Base-by-base conservation (phyloP, 2,888 invertebrate species). In the Tetragonula carbonaria region DNA sequence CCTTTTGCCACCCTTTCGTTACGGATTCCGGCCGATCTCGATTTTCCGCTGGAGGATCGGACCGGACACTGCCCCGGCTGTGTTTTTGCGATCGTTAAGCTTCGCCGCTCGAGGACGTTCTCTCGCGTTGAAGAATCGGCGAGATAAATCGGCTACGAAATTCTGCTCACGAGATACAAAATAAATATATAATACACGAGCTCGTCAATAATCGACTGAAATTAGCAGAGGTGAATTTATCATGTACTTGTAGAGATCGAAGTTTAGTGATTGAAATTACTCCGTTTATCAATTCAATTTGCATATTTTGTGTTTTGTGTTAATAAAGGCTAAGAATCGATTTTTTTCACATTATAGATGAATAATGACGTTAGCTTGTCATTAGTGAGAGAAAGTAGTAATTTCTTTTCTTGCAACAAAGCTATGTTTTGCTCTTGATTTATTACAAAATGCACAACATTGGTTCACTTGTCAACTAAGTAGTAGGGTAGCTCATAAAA, bases 11-110 rank as follows among this genome's bases (percentile, higher is more conserved):
- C 71, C 82, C 78, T 78, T 74, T 77, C 73, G 84, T 71, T 75
- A 78, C 80, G 74, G 67, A 65, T 84, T 68, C 80, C 80, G 51
- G 33, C 55, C 84, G 79, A 84, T 84, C 84, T 75, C 78, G 74
- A 78, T 83, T 78, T 75, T 83, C 84, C 62, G 77, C 67, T 82
- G n/a, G 76, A 5, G 38, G 50, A 81, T 76, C 75, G 38, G 23
- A 51, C 38, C 28, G 45, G 59, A 33, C 28, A 55, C 62, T 45
- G 45, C 28, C n/a, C 71, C 8, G 13, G 6, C 21, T 8, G 23
- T 38, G 38, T 51, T 72, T 78, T 78, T 78, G 78, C 78, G 55
- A 78, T 78, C 72, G 72, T 72, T 72, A 72, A 78, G 65, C 71
- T 55, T 55, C 72, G 71, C n/a, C 55, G 72, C n/a, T 53, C 70